These are phyloP conservation scores for Lontra canadensis DNA, from an alignment of 2,113 vertebrate species.

Conservation along the genomic window DNA sequence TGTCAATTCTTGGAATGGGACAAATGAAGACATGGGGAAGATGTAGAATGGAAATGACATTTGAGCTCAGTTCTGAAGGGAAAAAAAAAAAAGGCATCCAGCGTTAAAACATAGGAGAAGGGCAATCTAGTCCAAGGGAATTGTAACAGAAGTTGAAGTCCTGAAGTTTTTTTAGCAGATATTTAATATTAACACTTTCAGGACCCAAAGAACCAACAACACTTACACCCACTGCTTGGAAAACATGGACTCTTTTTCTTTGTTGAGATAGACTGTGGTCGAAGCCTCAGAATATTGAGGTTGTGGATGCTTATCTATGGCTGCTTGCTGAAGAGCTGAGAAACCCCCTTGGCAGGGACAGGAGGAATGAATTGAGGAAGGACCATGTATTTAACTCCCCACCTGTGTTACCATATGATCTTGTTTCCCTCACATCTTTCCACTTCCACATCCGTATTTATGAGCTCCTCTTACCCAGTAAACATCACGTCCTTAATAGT, in stretches of 20 bases:
- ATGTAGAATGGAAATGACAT: not conserved
- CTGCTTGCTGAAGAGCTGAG: not conserved
- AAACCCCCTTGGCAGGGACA: not conserved
- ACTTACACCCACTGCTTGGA: not conserved
- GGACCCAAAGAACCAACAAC: not conserved
- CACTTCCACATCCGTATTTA: not conserved
- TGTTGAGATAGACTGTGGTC: not conserved
- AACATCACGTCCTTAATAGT: not conserved
- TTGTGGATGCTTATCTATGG: not conserved
- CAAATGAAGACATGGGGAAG: not conserved
- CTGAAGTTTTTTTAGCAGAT: not conserved
- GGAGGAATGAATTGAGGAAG: not conserved
- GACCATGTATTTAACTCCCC: not conserved
- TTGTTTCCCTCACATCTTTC: not conserved
- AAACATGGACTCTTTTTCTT: not conserved
- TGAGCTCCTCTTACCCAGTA: not conserved
- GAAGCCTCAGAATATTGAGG: not conserved
- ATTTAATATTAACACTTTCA: not conserved
- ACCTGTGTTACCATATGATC: not conserved
- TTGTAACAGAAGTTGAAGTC: not conserved
- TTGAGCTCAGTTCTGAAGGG: not conserved
- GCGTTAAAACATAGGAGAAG: not conserved
- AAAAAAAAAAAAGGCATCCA: not conserved
- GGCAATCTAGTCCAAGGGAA: not conserved
- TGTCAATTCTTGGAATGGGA: not conserved